Evolutionary conservation across 1,140 invertebrate species (phyloP), one percentile per base, ranked within the genome.

Genomic region (Rhagoletis pomonella): DNA sequence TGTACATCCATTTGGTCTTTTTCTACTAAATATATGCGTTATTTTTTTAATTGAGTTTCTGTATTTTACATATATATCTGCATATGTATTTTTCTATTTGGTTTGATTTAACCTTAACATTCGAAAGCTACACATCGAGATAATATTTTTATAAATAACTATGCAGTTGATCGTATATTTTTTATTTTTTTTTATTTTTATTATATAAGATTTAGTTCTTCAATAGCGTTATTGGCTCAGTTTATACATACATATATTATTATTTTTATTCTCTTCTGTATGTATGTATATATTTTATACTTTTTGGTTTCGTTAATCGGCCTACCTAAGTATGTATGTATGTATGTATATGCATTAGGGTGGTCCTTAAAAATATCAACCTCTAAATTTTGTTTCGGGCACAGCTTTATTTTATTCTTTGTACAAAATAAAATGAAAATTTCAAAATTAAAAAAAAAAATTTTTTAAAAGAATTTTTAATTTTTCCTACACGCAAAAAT

Each of bases 91-190:
- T 58, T 6, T 58, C 12, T 62, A 62, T 62, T 55, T 55, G 12
- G 19, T 62, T 0, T 12, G 12, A 39, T 62, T 9, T 85, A 9
- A 85, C 42, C 14, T 85, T 62, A 85, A 60, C 29, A 60, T 59
- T 85, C 58, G 17, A 86, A 87, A 84, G 58, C 73, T 87, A 81
- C 58, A 87, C 86, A 87, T 84, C 73, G 87, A 87, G 86, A 77
- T 86, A 85, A 60, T 42, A 14, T 85, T 62, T 85, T 1, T 59
- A 29, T 85, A 58, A 59, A 84, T 59, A 84, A 58, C 55, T 62
- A 59, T 14, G 42, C 17, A 85, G 50, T 62, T 85, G 7, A 29
- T 85, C 39, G 42, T 73, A 73, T 62, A n/a, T 85, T 62, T 85
- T 62, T 62, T 62, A 29, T 55, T 81, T 17, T 81, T 14, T n/a